These are phyloP conservation scores for Embiotoca jacksoni DNA, from an alignment of 2,113 vertebrate species.

Conservation along the genomic window DNA sequence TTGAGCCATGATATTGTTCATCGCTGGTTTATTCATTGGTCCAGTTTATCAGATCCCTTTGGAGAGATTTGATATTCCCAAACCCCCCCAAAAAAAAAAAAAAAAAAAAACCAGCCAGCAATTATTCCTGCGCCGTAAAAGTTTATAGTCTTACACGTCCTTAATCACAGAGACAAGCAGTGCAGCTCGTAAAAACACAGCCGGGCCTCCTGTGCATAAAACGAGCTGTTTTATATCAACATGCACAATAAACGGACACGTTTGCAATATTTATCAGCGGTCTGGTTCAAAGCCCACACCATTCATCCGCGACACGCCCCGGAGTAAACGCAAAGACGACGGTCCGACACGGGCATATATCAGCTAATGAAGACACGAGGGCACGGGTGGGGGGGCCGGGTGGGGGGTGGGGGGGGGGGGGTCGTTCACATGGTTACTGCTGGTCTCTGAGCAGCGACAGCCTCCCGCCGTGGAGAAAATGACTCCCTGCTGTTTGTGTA, in stretches of 20 bases:
- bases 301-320: slow-evolving; percentile 7
- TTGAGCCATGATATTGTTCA: slow-evolving; percentile 25
- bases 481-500: slow-evolving; percentile 57
- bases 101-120: slow-evolving; percentile 54
- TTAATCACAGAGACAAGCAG: slow-evolving; percentile 74
- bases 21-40: slow-evolving; percentile 20
- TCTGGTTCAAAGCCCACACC: slow-evolving; percentile 28
- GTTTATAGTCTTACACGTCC: slow-evolving; percentile 68
- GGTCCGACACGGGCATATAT: slow-evolving; percentile 26
- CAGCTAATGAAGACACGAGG: slow-evolving; percentile 51
- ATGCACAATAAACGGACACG: slow-evolving; percentile 38
- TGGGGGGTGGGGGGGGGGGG: not conserved
- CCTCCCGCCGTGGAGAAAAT: slow-evolving; percentile 56
- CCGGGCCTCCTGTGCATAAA: slow-evolving; percentile 50
- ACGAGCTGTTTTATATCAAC: slow-evolving; percentile 56
- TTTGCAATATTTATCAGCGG: slow-evolving; percentile 35
- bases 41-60: slow-evolving; percentile 38
- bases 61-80: slow-evolving; percentile 58
- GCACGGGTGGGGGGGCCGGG: not conserved
- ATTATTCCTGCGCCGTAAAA: slow-evolving; percentile 75
- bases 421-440: slow-evolving; percentile 41
- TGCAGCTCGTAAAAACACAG: slow-evolving; percentile 65
- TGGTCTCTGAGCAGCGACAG: slow-evolving; percentile 30
- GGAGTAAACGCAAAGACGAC: slow-evolving; percentile 22
- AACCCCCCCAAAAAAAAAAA: too few species aligned